Evolutionary conservation across 2,113 vertebrate species (phyloP).

Genomic region (Ranitomeya variabilis): DNA sequence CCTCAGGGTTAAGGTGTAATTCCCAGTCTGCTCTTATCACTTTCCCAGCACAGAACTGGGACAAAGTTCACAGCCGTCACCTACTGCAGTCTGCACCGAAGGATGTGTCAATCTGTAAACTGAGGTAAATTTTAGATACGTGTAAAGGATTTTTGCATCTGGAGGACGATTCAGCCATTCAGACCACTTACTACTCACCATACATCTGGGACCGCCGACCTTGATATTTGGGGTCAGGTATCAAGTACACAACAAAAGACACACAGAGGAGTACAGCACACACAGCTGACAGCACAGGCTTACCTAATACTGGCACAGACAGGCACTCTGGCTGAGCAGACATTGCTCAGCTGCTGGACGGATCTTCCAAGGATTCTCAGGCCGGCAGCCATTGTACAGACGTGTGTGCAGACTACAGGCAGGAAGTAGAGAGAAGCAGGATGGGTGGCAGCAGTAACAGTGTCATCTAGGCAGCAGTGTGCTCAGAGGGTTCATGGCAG

Average conservation of each 20-base stretch:
- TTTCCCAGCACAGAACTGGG: slow-evolving; percentile 5
- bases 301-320: not conserved
- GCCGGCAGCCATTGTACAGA: slow-evolving; percentile 32
- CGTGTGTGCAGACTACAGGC: not conserved
- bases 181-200: not conserved
- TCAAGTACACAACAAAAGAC: not conserved
- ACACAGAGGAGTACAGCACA: not conserved
- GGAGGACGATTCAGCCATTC: not conserved
- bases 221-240: not conserved
- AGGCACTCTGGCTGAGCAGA: not conserved
- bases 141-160: not conserved
- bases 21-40: not conserved
- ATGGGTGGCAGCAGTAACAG: not conserved
- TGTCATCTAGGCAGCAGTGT: not conserved
- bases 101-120: not conserved
- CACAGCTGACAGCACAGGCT: not conserved
- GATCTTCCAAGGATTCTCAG: slow-evolving; percentile 35
- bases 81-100: not conserved
- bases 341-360: not conserved
- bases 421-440: slow-evolving; percentile 9
- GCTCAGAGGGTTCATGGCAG: not conserved
- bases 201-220: not conserved
- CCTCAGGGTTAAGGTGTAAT: not conserved
- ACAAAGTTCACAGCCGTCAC: slow-evolving; percentile 22
- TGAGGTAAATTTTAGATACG: not conserved